Evolutionary conservation across 2,888 invertebrate species (phyloP).

Genomic region (Dyspetes luteomarginatus): DNA sequence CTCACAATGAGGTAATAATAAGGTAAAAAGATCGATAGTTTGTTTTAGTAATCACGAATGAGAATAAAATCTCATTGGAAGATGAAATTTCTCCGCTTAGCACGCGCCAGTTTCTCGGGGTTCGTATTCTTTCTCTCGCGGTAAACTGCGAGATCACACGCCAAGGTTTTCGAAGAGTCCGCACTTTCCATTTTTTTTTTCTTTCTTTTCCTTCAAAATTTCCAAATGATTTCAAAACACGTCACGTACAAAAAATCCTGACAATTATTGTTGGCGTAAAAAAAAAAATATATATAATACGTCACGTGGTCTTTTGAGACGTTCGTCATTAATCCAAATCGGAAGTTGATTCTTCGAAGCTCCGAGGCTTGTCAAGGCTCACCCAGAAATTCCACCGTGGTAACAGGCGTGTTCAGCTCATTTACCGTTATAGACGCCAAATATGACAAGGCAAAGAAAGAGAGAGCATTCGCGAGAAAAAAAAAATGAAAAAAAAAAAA

Average conservation of each 20-base stretch:
- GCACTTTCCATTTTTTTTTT: slow-evolving; percentile 68
- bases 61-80: slow-evolving; percentile 31
- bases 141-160: slow-evolving; percentile 60
- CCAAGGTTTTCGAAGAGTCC: slow-evolving; percentile 68
- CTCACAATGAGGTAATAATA: slow-evolving; percentile 41
- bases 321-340: slow-evolving; percentile 42
- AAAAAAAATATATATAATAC: background rate
- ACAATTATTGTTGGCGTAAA: background rate
- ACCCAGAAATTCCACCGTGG: slow-evolving; percentile 52
- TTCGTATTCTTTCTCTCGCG: slow-evolving; percentile 66
- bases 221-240: background rate
- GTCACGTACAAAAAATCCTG: background rate
- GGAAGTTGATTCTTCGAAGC: slow-evolving; percentile 44
- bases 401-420: slow-evolving; percentile 52
- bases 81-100: slow-evolving; percentile 78
- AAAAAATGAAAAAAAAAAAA: background rate
- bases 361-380: slow-evolving; percentile 18
- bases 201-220: background rate
- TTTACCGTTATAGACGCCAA: slow-evolving; percentile 57
- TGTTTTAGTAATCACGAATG: slow-evolving; percentile 32
- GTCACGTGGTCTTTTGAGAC: background rate
- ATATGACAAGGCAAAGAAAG: slow-evolving; percentile 34
- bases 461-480: background rate
- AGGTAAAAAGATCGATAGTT: slow-evolving; percentile 26
- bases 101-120: slow-evolving; percentile 70